Percentiles rank a stretch among this genome's conserved stretches.
These are phyloP conservation scores for Chymomyza fuscimana DNA, from an alignment of 2,888 invertebrate species.

Conservation along the genomic window DNA sequence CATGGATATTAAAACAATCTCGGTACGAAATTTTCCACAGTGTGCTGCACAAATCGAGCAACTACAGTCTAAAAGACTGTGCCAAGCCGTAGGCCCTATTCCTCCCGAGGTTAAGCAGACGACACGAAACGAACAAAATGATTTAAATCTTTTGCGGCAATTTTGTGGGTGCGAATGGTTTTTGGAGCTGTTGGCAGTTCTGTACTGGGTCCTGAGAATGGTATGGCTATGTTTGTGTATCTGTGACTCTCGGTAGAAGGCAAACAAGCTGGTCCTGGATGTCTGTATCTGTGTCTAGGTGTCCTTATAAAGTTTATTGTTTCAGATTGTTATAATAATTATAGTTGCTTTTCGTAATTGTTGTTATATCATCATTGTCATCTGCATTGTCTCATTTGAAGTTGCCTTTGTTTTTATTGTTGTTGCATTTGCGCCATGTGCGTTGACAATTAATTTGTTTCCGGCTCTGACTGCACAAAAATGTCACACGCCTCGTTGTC, in stretches of 20 bases:
- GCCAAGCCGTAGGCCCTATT: background rate
- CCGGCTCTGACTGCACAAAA: constrained; percentile 23
- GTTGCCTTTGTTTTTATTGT: background rate
- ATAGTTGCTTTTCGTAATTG: constrained; percentile 17
- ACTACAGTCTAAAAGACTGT: background rate
- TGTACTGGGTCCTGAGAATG: background rate
- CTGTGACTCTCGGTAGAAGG: background rate
- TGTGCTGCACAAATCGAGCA: background rate
- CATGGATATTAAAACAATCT: background rate
- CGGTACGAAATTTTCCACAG: background rate
- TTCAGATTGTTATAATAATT: constrained; percentile 25
- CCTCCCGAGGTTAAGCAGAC: background rate
- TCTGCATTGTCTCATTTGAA: background rate
- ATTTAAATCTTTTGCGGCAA: constrained; percentile 13
- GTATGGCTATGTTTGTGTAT: constrained; percentile 4
- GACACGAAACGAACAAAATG: constrained; percentile 12
- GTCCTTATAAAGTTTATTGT: constrained; percentile 21
- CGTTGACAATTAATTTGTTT: constrained; percentile 35
- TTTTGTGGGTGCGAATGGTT: constrained; percentile 3
- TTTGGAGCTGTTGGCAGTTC: background rate
- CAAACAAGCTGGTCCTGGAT: background rate
- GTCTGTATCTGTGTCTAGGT: background rate
- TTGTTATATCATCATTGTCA: constrained; percentile 24
- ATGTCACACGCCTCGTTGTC: constrained; percentile 13
- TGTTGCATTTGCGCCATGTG: constrained; percentile 18